Conservation (phyloP, 2,797 vertebrate genomes). For the Thalassophryne amazonica region DNA sequence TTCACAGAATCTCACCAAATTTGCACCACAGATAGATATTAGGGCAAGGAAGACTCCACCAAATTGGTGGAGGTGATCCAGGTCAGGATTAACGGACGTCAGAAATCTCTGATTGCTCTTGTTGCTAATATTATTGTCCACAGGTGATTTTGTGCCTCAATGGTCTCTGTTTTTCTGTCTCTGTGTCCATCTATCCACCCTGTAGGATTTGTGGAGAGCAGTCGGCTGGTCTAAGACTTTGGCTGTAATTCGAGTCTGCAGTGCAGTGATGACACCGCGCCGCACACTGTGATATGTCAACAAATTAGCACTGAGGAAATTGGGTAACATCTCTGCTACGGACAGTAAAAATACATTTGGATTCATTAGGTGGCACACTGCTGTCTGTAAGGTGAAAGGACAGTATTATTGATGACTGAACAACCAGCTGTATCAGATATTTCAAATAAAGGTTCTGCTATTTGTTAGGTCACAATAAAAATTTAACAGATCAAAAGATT, state of each 20-base stretch:
- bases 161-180: constrained; percentile 13
- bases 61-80: too few relatives aligned
- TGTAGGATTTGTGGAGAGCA: constrained; percentile 63
- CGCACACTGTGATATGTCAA: constrained; percentile 51
- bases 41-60: too few relatives aligned
- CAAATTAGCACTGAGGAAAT: constrained; percentile 33
- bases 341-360: constrained; percentile 8
- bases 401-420: neutral
- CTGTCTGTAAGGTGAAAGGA: neutral
- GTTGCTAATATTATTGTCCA: too few relatives aligned
- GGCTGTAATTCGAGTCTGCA: constrained; percentile 10
- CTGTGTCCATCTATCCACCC: constrained; percentile 20
- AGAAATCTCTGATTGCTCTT: too few relatives aligned
- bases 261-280: constrained; percentile 41
- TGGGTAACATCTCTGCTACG: constrained; percentile 29
- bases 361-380: constrained; percentile 26
- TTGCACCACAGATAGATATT: too few relatives aligned
- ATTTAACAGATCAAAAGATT: too few relatives aligned
- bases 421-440: neutral
- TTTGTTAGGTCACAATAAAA: too few relatives aligned
- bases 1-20: too few relatives aligned
- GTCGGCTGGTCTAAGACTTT: constrained; percentile 59
- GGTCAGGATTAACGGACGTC: too few relatives aligned
- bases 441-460: neutral
- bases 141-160: neutral